phyloP scores from a whole-genome alignment of 2,888 invertebrate species.

The Lottia scabra region DNA sequence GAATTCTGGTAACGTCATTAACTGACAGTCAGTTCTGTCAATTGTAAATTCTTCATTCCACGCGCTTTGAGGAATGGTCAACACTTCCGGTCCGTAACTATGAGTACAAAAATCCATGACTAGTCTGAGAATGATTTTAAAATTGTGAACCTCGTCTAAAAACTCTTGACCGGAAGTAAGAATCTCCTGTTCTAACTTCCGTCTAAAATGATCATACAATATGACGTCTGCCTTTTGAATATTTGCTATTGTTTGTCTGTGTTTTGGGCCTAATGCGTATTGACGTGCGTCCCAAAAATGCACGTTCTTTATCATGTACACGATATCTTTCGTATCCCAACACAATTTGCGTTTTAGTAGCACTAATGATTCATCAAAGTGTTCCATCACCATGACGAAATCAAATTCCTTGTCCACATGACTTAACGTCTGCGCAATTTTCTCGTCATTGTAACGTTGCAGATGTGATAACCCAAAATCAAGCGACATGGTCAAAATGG shows the following conservation, averaged over 20 bases:
- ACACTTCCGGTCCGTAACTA: neutral
- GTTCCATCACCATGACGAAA: constrained; percentile 1
- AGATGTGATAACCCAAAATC: neutral
- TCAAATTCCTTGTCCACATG: neutral
- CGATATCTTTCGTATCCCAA: neutral
- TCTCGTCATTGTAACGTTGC: neutral
- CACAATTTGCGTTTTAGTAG: neutral
- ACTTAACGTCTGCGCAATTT: neutral
- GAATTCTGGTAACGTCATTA: neutral
- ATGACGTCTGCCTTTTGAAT: neutral
- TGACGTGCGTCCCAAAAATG: neutral
- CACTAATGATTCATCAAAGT: neutral
- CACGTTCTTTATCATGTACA: neutral
- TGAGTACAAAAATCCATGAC: neutral
- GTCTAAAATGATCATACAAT: neutral
- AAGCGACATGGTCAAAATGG: neutral
- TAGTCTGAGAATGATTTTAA: neutral
- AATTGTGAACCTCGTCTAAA: neutral
- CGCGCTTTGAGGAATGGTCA: neutral
- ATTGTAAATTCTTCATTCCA: neutral
- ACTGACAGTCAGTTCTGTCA: neutral
- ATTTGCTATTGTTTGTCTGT: neutral
- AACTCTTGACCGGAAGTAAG: neutral
- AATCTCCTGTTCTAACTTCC: neutral
- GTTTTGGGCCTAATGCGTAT: neutral